Base-by-base conservation (phyloP, 2,888 invertebrate genomes). In the Anodontia alba region DNA sequence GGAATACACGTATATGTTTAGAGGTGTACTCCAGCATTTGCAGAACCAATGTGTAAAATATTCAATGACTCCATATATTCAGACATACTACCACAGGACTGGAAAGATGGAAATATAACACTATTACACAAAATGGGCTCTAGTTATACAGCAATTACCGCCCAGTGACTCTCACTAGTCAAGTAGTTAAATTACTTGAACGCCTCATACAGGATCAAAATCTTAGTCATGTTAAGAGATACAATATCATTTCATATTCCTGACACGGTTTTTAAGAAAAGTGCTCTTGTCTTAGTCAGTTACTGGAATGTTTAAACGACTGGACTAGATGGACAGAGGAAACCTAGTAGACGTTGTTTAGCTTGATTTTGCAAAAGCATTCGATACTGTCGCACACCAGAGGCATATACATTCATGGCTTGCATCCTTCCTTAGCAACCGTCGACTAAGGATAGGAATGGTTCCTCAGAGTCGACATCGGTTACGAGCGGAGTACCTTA, bases 241-340 rank as follows among this genome's bases (percentile, higher is more conserved):
- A 57, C 57, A 57, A 57, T 17, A 26, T 57, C 29, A 57, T 57
- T 26, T 57, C 57, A 8, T 57, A 29, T 57, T 23, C 23, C 29
- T 29, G 29, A 57, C 57, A 57, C 17, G 57, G 57, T 29, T 57
- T 57, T 29, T 29, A 57, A 57, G 29, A 26, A 7, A 10, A 26
- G 7, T 57, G 23, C 17, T 57, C 26, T 8, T 57, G 57, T 57
- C 26, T 57, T 10, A 57, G 26, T 17, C 57, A 57, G 29, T 29
- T 57, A 10, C 29, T 57, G 26, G 57, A 57, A 57, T 57, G 26
- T 57, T 57, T 57, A 29, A 57, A 57, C 29, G 57, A 57, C 57
- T 57, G 57, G 57, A 57, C 57, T 29, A 23, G 17, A 57, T 57
- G 23, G 57, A 57, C 20, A 26, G 20, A 10, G 7, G 57, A 5